Base-by-base conservation (phyloP, 2,888 invertebrate genomes). In the Protonemura montana region DNA sequence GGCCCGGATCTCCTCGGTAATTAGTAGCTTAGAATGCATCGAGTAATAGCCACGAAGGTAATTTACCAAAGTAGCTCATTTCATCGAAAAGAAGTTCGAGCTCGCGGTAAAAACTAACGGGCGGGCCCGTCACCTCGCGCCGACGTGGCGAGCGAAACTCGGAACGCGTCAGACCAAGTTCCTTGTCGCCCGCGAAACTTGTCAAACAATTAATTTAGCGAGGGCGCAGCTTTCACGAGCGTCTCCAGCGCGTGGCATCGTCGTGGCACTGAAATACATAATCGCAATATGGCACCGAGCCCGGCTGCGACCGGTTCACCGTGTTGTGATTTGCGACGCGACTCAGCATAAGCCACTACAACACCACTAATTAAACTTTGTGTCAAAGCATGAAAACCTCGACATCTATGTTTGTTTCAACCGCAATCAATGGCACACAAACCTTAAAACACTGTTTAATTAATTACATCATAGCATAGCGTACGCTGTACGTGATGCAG, bases 351-450 rank as follows among this genome's bases (percentile, higher is more conserved):
- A 81, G 30, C 81, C 81, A 81, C 29, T n/a, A 81, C 30, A 81
- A 30, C 81, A 30, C 81, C 84, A 42, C 84, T 84, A 84, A 84
- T 84, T 84, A 42, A 84, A 84, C 84, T 84, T 30, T 27, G 59
- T 84, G 84, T 76, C 76, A 29, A 76, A 84, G 59, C 42, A 59
- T 84, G 42, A 84, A 84, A 84, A 59, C 84, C 84, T 84, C 59
- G 29, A 25, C 59, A 26, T 76, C 59, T 28, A 27, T 59, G 84
- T 84, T 84, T 26, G 84, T 76, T 28, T 76, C 84, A 76, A 84
- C 84, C 84, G 84, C 84, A 59, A 30, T 81, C 81, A 81, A 81
- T 81, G 84, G 84, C 30, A n/a, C 41, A 83, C 82, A 82, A 83
- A 41, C 42, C 59, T 83, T 59, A 81, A 81, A 81, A 84, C 84